Evolutionary conservation across 2,113 vertebrate genomes (phyloP).

Genomic region (Aptenodytes forsteri): DNA sequence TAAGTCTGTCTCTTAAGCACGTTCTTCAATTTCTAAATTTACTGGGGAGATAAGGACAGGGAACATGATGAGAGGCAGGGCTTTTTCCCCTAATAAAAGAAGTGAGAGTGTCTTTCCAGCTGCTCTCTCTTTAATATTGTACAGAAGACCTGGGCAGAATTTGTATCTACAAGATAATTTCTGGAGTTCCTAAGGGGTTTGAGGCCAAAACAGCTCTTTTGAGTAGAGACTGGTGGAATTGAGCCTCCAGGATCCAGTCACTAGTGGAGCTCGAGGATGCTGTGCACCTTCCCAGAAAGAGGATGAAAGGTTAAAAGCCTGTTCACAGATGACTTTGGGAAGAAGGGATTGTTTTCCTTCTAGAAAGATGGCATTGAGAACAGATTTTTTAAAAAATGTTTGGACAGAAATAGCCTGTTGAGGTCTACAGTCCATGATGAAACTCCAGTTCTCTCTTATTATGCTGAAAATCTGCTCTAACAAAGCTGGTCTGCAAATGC

Average conservation of each 20-base stretch:
- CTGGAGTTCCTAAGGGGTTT: background rate
- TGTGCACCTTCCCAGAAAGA: background rate
- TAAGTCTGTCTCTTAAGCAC: conserved; percentile 5
- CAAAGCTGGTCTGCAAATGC: conserved; percentile 48
- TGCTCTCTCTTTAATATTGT: background rate
- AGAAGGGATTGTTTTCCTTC: background rate
- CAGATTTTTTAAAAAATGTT: background rate
- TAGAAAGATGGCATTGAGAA: background rate
- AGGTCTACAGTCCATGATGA: conserved; percentile 2
- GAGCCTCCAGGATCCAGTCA: background rate
- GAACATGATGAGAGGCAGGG: background rate
- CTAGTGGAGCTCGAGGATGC: background rate
- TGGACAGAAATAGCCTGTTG: background rate
- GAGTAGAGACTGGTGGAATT: background rate
- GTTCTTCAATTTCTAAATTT: conserved; percentile 17
- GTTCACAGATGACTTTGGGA: background rate
- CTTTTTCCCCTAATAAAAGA: background rate
- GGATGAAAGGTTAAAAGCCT: background rate
- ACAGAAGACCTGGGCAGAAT: background rate
- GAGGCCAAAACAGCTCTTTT: background rate
- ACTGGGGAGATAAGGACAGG: conserved; percentile 3
- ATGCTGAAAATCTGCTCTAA: conserved; percentile 5
- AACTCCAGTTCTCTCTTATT: conserved; percentile 29
- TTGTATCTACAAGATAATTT: background rate
- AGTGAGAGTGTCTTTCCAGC: background rate